Base-by-base conservation (phyloP, 92 coral and sea anemone genomes). In the Palythoa grandis region DNA sequence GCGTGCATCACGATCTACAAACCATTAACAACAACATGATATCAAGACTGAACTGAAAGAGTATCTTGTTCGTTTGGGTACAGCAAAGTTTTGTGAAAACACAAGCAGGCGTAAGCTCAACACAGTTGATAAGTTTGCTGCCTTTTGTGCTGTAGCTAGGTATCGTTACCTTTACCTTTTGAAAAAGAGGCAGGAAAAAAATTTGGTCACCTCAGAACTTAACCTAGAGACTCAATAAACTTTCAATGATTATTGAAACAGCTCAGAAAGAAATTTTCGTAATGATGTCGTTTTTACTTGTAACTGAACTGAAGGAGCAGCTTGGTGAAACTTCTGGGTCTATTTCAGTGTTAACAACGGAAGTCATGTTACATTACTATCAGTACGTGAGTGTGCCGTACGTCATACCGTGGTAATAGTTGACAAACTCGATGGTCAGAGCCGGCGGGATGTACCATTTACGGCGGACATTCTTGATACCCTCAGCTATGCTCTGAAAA, bases 361-460 rank as follows among this genome's bases (percentile, higher is more conserved):
- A 61, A 61, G 23, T 15, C 22, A 61, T 8, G 16, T 15, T 20
- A 19, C 20, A 58, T n/a, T 5, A 58, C 4, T 15, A 58, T 15
- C n/a, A 58, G 17, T 58, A 58, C 3, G 1, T 58, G 3, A 43
- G 7, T 4, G 5, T 38, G 16, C 7, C 25, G n/a, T n/a, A n/a
- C n/a, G 5, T 72, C 86, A 73, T 95, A 95, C 99, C 98, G 73
- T 97, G 91, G 61, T 95, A 97, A 76, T 97, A 93, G 90, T 95
- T 93, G 70, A 97, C 99, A 86, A 97, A 97, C 63, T 95, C 99
- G 78, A 93, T 92, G 25, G 98, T 97, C 77, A 97, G 93, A 23
- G 99, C 95, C 16, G 98, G 98, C 48, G 94, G 92, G 72, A 97
- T 91, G 76, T 89, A 91, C 99, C 99, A 97, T 88, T 97, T 97